phyloP scores from a whole-genome alignment of 2,888 invertebrate genomes.

The Lordiphosa fenestrarum region DNA sequence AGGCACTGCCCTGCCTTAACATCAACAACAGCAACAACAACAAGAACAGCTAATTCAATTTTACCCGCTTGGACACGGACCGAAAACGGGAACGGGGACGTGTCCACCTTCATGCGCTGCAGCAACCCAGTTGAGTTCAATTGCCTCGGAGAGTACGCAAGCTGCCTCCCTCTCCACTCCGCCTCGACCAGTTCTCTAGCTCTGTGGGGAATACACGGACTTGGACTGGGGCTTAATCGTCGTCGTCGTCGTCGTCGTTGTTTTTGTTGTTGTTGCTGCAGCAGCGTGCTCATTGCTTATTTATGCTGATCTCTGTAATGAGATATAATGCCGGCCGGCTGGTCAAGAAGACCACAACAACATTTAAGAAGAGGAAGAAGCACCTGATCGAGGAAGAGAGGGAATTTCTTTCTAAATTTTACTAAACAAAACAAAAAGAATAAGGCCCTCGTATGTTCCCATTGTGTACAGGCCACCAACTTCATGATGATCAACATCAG shows the following conservation, averaged over 20 bases:
- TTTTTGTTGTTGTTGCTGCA: conserved; percentile 32
- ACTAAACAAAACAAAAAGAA: neutral
- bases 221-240: conserved; percentile 59
- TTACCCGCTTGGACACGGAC: conserved; percentile 45
- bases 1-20: conserved; percentile 61
- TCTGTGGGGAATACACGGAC: conserved; percentile 55
- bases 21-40: conserved; percentile 16
- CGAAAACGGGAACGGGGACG: conserved; percentile 16
- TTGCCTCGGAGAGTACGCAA: conserved; percentile 58
- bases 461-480: conserved; percentile 44
- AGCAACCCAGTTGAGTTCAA: conserved; percentile 53
- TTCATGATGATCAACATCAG: conserved; percentile 48
- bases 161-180: conserved; percentile 11
- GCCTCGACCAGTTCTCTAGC: conserved; percentile 2
- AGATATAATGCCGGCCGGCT: conserved; percentile 74
- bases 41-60: conserved; percentile 60
- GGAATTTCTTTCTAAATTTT: neutral
- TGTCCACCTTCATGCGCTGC: conserved; percentile 65
- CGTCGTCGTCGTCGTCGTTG: conserved; percentile 18
- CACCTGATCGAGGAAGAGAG: conserved; percentile 22
- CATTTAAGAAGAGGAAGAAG: conserved; percentile 18
- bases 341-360: conserved; percentile 33
- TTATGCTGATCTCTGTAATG: conserved; percentile 73
- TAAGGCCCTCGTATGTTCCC: neutral
- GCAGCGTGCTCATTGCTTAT: conserved; percentile 64